These are phyloP conservation scores for Malurus alboscapulatus DNA, from an alignment of 2,113 vertebrate species.

Conservation along the genomic window DNA sequence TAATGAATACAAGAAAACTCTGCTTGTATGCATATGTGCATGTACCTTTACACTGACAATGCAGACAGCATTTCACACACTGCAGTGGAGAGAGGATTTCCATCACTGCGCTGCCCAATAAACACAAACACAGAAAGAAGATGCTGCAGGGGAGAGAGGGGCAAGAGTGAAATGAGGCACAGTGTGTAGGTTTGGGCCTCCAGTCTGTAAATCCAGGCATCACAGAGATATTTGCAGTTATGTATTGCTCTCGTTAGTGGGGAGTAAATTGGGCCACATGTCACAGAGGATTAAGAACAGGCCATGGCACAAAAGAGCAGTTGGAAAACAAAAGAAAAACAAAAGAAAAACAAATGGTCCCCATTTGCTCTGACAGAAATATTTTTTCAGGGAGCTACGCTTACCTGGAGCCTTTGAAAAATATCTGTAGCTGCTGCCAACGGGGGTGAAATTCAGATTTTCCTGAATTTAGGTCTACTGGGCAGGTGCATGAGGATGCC, in stretches of 20 bases:
- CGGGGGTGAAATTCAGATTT: background rate
- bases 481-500: too few relatives aligned
- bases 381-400: fast-evolving
- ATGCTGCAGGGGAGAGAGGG: background rate
- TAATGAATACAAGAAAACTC: background rate
- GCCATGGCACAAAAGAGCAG: background rate
- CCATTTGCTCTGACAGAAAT: background rate
- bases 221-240: background rate
- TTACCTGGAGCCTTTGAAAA: background rate
- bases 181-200: background rate
- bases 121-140: background rate
- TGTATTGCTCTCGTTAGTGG: background rate
- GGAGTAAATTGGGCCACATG: background rate
- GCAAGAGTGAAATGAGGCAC: fast-evolving
- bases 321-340: constrained; percentile 18
- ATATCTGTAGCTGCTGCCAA: background rate
- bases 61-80: background rate
- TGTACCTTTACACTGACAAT: background rate
- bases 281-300: constrained; percentile 27
- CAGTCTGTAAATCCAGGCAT: background rate
- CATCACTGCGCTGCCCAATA: background rate
- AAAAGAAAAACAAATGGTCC: background rate
- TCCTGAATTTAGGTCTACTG: background rate
- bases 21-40: fast-evolving
- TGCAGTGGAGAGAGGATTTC: background rate